Base-by-base conservation (phyloP, 2,888 invertebrate species). In the Mesorhabditis spiculigera region DNA sequence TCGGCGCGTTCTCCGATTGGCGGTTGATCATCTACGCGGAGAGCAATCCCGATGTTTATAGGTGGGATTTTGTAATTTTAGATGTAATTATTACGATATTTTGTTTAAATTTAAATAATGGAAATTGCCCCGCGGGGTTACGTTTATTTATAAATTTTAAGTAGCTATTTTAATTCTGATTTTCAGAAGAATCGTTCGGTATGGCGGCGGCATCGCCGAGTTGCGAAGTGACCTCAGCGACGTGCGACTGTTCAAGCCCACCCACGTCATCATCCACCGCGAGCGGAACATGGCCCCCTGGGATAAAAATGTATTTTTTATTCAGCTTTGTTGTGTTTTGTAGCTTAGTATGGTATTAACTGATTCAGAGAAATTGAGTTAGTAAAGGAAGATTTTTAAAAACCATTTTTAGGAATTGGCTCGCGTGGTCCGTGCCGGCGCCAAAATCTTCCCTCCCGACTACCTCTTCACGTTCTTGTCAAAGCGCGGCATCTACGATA, bases 1-100 rank as follows among this genome's bases (percentile, higher is more conserved):
- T 50, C n/a, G 58, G 58, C 8, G 58, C 58, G 58, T 50, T 50
- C n/a, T 13, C 58, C n/a, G 58, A n/a, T 50, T 50, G 58, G 58
- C 58, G 58, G n/a, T 10, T n/a, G 58, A 10, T 50, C 58, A 50
- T 50, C 58, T 50, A 50, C n/a, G 8, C 58, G n/a, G n/a, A 50
- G 58, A 13, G 10, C 10, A 50, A 50, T 13, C 10, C 58, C n/a
- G 58, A 50, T n/a, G 58, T n/a, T 50, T 10, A 13, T 10, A 50
- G 8, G 58, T 50, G n/a, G n/a, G 58, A 10, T 50, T n/a, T 50
- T 50, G 8, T 10, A 50, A 10, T 50, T 50, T 50, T 50, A 13
- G 58, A 13, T 50, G 28, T 28, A 28, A 1, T 28, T 28, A 28
- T 28, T 28, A 28, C 28, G 28, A 28, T 28, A 28, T 28, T 28